Conservation (phyloP, 2,113 vertebrate species). For the Capreolus pygargus region DNA sequence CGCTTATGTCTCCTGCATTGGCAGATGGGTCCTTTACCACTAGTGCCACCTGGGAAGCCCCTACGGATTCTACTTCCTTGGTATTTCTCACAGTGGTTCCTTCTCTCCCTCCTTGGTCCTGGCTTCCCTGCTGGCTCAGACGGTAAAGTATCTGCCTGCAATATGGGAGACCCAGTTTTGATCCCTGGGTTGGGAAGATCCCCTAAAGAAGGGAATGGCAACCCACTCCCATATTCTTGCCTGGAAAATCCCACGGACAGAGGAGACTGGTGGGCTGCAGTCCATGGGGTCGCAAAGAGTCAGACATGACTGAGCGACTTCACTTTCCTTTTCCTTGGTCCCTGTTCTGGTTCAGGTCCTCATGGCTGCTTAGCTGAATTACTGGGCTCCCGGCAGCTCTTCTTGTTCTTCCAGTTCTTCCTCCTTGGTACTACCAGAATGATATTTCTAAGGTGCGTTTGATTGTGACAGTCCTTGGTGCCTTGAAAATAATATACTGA, state of each 20-base stretch:
- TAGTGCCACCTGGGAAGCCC: neutral
- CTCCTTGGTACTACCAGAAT: neutral
- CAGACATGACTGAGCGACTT: neutral
- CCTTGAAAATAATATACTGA: neutral
- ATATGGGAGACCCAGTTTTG: rapidly evolving
- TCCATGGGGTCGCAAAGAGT: neutral
- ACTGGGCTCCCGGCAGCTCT: neutral
- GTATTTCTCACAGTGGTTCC: neutral
- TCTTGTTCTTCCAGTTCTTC: neutral
- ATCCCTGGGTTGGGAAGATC: neutral
- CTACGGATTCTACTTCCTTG: neutral
- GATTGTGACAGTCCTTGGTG: neutral
- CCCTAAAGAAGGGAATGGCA: neutral
- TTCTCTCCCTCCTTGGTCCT: neutral
- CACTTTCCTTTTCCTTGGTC: neutral
- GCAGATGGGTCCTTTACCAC: neutral
- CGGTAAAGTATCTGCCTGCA: rapidly evolving
- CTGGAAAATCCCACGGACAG: neutral
- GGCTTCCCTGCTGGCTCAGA: neutral
- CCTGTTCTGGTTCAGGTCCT: neutral
- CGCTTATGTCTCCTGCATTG: neutral
- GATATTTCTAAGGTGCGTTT: conserved; percentile 19
- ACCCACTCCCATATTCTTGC: neutral
- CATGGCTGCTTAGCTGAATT: neutral
- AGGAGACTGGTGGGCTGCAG: neutral